Conservation (phyloP, 2,797 vertebrate species). For the Gymnothorax reevesii region DNA sequence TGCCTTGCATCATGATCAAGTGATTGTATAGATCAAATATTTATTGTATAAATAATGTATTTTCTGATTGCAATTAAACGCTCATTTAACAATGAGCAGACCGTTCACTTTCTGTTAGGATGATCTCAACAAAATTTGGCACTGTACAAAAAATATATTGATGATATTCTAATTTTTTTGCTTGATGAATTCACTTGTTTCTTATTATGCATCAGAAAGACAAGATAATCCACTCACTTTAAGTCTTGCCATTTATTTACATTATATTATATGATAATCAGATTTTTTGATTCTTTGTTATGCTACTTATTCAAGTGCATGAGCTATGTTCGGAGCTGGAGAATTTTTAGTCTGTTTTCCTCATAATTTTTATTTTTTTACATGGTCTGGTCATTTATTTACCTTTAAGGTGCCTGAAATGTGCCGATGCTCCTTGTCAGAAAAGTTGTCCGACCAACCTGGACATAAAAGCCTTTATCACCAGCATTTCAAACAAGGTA, state of each 20-base stretch:
- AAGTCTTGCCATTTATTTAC: background rate
- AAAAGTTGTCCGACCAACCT: conserved; percentile 95
- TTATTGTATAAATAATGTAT: background rate
- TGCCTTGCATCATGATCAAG: background rate
- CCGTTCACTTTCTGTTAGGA: background rate
- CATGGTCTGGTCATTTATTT: conserved; percentile 37
- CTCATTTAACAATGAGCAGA: background rate
- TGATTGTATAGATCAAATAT: background rate
- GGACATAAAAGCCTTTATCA: conserved; percentile 93
- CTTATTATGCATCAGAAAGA: background rate
- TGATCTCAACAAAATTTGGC: background rate
- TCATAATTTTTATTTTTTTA: conserved; percentile 48
- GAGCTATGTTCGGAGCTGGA: background rate
- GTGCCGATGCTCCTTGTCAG: conserved; percentile 94
- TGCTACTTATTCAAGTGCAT: background rate
- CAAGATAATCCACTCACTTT: no score
- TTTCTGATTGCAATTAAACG: background rate
- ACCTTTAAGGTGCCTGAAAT: conserved; percentile 86
- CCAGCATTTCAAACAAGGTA: conserved; percentile 94
- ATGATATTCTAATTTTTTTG: background rate
- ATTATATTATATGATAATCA: conserved; percentile 71
- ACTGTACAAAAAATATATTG: background rate
- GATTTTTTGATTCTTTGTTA: conserved; percentile 31
- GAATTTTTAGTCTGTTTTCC: conserved; percentile 35
- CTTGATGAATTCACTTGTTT: background rate